Evolutionary conservation across 2,797 vertebrate genomes (phyloP).

Genomic region (Eulemur rubriventer): DNA sequence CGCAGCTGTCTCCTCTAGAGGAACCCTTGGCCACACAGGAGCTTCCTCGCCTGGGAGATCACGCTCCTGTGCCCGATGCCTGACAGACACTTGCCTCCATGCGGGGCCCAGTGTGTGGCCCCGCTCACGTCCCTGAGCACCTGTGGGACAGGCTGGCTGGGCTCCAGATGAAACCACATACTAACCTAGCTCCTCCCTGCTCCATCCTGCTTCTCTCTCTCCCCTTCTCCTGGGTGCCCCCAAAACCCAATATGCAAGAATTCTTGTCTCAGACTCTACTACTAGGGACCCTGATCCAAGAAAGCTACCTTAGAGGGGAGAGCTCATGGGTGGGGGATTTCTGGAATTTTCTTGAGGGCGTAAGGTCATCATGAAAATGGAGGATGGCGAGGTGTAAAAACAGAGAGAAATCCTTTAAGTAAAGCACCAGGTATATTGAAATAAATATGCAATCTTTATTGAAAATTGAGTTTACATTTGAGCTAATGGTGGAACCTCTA

Average conservation of each 20-base stretch:
- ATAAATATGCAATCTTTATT: background rate
- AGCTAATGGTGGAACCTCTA: background rate
- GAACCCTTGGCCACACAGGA: background rate
- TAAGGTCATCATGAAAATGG: background rate
- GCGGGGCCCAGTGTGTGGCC: background rate
- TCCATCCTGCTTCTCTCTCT: background rate
- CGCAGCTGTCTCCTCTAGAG: background rate
- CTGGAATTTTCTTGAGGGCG: background rate
- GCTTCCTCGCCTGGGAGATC: background rate
- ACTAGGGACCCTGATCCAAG: background rate
- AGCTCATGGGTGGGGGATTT: background rate
- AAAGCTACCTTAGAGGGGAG: background rate
- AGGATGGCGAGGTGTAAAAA: background rate
- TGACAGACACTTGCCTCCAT: background rate
- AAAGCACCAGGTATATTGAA: background rate
- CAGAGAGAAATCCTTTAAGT: background rate
- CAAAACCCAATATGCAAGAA: background rate
- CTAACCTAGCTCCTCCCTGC: background rate
- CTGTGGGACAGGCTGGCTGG: background rate
- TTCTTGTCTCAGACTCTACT: background rate
- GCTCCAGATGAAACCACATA: background rate
- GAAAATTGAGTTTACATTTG: background rate
- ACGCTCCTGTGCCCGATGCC: accelerated
- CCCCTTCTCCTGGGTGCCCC: background rate
- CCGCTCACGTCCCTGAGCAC: background rate